Evolutionary conservation across 2,113 vertebrate genomes (phyloP), one percentile per base, ranked within the genome.

Genomic region (Podarcis muralis): DNA sequence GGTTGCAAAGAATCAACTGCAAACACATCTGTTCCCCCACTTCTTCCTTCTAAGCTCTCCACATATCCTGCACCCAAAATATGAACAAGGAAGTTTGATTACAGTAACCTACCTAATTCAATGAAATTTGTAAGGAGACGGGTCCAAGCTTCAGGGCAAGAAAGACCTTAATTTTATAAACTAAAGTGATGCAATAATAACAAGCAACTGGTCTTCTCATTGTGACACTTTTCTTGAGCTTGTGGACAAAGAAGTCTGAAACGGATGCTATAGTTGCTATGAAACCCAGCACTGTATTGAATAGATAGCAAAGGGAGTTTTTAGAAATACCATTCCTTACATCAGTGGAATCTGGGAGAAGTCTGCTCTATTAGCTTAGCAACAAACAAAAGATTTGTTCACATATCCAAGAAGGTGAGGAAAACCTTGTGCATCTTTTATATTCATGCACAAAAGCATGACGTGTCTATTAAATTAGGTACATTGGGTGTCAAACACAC

Each of bases 391-490:
- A 0, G 77, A 86, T 81, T 16, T 85, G 92, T 89, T 89, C 88
- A 89, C 88, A 92, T 87, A 48, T 62, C 35, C 0, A 9, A 91
- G 91, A 95, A 87, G 86, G 93, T 92, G 66, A 66, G 90, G 90
- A 90, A 92, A 94, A 65, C 84, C 0, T 0, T 1, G 76, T 57
- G 86, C 86, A 85, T 91, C 35, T 92, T 92, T 93, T 0, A 0
- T 88, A 87, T 88, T 75, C 15, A 27, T 81, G 66, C 9, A 1
- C 78, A 72, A 94, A 87, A 93, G 75, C 87, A 87, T 87, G 83
- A 83, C 74, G 85, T 53, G 88, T 84, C 94, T 92, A 91, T 92
- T 92, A 84, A 95, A 93, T 93, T 91, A 95, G 93, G 92, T 86
- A 74, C 7, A 4, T 3, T 30, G 88, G 32, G 84, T 89, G 87